Evolutionary conservation across 37 sponge, comb jelly and placozoan species (phyloP), one percentile per base, ranked within the genome.

Genomic region (Aplysina aerophoba): DNA sequence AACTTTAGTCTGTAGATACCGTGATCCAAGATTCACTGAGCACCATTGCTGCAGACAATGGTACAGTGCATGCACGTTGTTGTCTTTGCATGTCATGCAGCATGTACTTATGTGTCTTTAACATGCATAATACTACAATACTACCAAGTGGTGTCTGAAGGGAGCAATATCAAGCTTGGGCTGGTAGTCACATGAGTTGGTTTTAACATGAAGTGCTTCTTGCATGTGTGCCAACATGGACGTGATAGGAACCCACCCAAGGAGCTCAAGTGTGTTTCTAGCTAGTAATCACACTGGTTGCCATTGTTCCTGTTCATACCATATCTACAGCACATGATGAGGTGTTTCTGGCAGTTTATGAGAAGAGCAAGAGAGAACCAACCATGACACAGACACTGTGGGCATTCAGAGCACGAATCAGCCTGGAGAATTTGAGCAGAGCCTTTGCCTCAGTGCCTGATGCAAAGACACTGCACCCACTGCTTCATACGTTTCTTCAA

Each of bases 321-420:
- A n/a, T 44, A 44, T 44, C 50, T 62, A 11, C 78, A 75, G 78
- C 15, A 24, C 21, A 75, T 21, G 78, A 75, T 75, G 78, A 75
- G 41, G 21, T 75, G 58, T 91, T 88, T 67, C 87, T 94, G 27
- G 89, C 94, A 22, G 89, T 91, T 69, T 91, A 91, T 60, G 85
- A 88, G 20, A 63, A 84, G 74, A 78, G 87, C n/a, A 88, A 91
- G 73, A 19, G n/a, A 36, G 78, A 75, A 44, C 25, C 54, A 17
- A 75, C 53, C 25, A n/a, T 75, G 24, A 75, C 78, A 22, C 44
- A 75, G 78, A 75, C 44, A 5, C 53, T 75, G 44, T 36, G 31
- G 53, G 37, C 78, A 24, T 75, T 40, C 53, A 36, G 78, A 41
- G 11, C 78, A 21, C 33, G 37, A 24, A 75, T 75, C 4, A 53